Evolutionary conservation across 2,888 invertebrate species (phyloP).

Genomic region (Incurvaria masculella): DNA sequence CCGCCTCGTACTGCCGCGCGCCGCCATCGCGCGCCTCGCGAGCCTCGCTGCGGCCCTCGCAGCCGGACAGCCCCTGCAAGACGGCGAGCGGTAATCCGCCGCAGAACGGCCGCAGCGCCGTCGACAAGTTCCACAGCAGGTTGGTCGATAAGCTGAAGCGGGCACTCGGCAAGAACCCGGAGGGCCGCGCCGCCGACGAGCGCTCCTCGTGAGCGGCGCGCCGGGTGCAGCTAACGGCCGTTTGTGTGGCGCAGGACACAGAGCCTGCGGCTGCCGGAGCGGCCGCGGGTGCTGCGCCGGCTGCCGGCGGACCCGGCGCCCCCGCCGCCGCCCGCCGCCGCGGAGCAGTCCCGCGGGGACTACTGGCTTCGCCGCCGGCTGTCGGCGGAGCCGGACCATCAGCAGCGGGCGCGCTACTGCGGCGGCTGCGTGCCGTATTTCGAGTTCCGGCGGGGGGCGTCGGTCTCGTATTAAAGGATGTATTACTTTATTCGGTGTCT

Average conservation of each 20-base stretch:
- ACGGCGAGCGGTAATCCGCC: slow-evolving; percentile 65
- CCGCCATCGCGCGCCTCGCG: slow-evolving; percentile 46
- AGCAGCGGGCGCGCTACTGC: neutral
- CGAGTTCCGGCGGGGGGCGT: neutral
- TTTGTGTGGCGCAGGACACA: slow-evolving; percentile 35
- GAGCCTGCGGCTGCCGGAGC: slow-evolving; percentile 34
- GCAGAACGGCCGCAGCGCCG: slow-evolving; percentile 51
- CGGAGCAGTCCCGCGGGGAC: slow-evolving; percentile 38
- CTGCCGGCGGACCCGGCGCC: slow-evolving; percentile 40
- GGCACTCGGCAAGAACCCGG: slow-evolving; percentile 60
- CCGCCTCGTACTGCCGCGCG: slow-evolving; percentile 52
- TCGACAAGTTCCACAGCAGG: slow-evolving; percentile 77
- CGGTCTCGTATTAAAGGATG: neutral
- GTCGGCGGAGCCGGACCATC: too few relatives aligned
- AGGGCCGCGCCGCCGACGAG: slow-evolving; percentile 42
- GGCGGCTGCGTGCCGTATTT: neutral
- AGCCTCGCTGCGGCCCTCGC: slow-evolving; percentile 59
- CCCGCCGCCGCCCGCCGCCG: slow-evolving; percentile 37
- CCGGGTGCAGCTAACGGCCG: slow-evolving; percentile 9
- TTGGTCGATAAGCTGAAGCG: slow-evolving; percentile 76
- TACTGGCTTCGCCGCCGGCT: slow-evolving; percentile 42
- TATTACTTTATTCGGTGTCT: neutral
- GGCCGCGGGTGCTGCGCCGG: slow-evolving; percentile 41
- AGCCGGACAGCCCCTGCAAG: slow-evolving; percentile 65
- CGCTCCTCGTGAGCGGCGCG: slow-evolving; percentile 53